A percentile compares a stretch with the other conserved stretches of the same genome.
Conservation (phyloP, 2,113 vertebrate genomes). For the Phyllostomus hastatus region DNA sequence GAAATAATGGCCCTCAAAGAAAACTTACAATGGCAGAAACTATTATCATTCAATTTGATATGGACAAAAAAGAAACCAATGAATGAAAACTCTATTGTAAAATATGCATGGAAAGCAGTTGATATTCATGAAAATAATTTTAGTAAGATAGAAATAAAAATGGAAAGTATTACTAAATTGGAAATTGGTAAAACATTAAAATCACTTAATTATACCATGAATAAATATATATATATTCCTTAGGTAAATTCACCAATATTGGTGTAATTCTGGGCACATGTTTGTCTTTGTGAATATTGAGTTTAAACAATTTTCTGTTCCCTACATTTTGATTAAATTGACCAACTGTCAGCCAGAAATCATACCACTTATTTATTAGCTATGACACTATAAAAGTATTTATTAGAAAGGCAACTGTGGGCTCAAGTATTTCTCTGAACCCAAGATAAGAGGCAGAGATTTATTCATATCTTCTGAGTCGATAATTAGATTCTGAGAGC, state of each 20-base stretch:
- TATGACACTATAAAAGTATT: not conserved
- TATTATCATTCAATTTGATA: not conserved
- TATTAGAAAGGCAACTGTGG: not conserved
- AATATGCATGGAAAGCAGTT: not conserved
- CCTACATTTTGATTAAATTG: not conserved
- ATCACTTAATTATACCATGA: not conserved
- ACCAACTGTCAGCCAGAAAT: not conserved
- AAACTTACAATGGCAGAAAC: not conserved
- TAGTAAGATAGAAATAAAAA: slow-evolving; percentile 11
- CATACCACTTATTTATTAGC: not conserved
- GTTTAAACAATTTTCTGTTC: not conserved
- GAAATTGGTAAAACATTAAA: not conserved
- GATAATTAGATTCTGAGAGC: not conserved
- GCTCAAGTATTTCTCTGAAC: not conserved
- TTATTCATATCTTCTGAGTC: not conserved
- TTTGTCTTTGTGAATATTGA: not conserved
- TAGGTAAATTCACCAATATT: not conserved
- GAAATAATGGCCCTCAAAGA: not conserved
- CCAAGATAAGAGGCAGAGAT: not conserved
- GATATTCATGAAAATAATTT: not conserved
- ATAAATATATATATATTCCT: not conserved
- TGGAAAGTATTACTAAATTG: not conserved
- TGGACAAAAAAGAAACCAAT: not conserved
- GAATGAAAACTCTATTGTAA: not conserved
- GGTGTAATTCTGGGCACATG: not conserved